phyloP scores from a whole-genome alignment of 2,888 invertebrate genomes.

The Chromoteleia sp. region DNA sequence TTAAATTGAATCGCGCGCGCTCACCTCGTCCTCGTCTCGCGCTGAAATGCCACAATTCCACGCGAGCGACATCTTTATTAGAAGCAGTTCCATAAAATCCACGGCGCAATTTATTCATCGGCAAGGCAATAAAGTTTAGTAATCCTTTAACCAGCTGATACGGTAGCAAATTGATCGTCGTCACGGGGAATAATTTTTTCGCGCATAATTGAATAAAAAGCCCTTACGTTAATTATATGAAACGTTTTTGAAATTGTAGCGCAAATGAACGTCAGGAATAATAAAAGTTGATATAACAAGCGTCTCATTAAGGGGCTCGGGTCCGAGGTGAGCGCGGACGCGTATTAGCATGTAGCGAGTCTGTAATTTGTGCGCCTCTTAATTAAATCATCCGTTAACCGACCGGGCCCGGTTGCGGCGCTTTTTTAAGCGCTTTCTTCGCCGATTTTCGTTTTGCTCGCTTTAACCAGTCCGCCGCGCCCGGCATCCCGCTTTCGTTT shows the following conservation, averaged over 20 bases:
- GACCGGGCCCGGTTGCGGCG: conserved; percentile 73
- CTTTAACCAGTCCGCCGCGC: conserved; percentile 69
- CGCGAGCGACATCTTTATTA: conserved; percentile 54
- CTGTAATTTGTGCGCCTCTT: conserved; percentile 85
- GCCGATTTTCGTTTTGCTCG: conserved; percentile 70
- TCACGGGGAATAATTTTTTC: conserved; percentile 53
- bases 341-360: conserved; percentile 84
- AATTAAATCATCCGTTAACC: conserved; percentile 85
- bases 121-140: conserved; percentile 47
- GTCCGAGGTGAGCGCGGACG: conserved; percentile 80
- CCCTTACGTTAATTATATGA: conserved; percentile 62
- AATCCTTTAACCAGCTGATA: conserved; percentile 62
- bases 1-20: conserved; percentile 17
- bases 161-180: conserved; percentile 66
- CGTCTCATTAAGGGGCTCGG: conserved; percentile 82
- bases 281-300: conserved; percentile 76
- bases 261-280: conserved; percentile 64
- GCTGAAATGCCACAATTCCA: background rate
- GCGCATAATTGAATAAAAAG: conserved; percentile 57
- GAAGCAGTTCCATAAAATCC: conserved; percentile 39
- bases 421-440: conserved; percentile 70
- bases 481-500: conserved; percentile 72
- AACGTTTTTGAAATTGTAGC: conserved; percentile 64
- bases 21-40: conserved; percentile 3
- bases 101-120: conserved; percentile 41